Evolutionary conservation across 1,140 invertebrate genomes (phyloP), one percentile per base, ranked within the genome.

Genomic region (Drosophila auraria): DNA sequence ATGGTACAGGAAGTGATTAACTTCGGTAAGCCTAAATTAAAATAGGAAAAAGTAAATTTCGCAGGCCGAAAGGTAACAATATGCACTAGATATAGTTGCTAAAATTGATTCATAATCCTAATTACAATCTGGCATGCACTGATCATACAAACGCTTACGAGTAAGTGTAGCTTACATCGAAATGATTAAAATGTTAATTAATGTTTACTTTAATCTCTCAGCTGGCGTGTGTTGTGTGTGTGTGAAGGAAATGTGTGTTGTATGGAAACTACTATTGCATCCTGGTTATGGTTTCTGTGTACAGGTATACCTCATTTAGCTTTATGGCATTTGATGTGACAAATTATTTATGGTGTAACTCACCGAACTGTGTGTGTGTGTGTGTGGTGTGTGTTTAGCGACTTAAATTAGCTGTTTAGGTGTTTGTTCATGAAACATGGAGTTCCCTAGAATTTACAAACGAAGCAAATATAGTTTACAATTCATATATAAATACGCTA

Each of bases 21-120:
- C 69, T 51, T 65, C 51, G 53, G 57, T 71, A 79, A 64, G 78
- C 73, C 81, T 87, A 87, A 87, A 90, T 71, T 82, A 90, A 82
- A 61, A 53, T 89, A 89, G 86, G 86, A 89, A 90, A 44, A 82
- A 61, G 27, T 20, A 73, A 90, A 89, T 89, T 89, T 89, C 78
- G 79, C 82, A 82, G 82, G 78, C 86, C 86, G 72, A 89, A 87
- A 63, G 30, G 51, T 87, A 86, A 82, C 82, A 78, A 78, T 73
- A 64, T 78, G 68, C 36, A 60, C 44, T 73, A 36, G 17, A n/a
- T 69, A 49, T 57, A 57, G 25, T 60, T 25, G 61, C 54, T 64
- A 62, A 74, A 53, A 74, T 71, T 69, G 40, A 60, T 71, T 71
- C 20, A 73, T 73, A 72, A 72, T 57, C 68, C 65, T 70, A 72